Evolutionary conservation across 2,113 vertebrate genomes (phyloP), one percentile per base, ranked within the genome.

Genomic region (Dicrurus megarhynchus): DNA sequence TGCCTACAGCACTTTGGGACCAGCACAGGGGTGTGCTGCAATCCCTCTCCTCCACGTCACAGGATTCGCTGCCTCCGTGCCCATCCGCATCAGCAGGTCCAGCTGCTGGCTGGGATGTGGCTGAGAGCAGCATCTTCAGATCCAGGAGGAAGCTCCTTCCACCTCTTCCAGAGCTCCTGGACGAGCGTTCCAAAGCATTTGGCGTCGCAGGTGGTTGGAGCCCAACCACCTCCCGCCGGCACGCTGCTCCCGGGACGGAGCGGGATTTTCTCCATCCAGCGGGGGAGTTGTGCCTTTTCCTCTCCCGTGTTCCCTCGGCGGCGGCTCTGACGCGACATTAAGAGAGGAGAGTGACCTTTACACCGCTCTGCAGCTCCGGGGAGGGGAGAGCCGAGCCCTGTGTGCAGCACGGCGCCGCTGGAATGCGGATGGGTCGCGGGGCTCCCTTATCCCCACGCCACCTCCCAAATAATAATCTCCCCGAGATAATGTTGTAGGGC

Each of bases 341-440:
- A 81, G 78, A 93, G 89, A 78, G 41, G 73, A 89, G 75, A 63
- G 75, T 93, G 84, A 87, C 89, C 96, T 97, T 95, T 94, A 20
- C 75, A 84, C 1, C 0, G 7, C 37, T 22, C 60, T 89, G 7
- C 71, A 44, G 77, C 84, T 75, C 39, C 4, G 11, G 63, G 53
- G 55, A 84, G 89, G 73, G 75, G 13, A 64, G 59, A n/a, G 77
- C 79, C 11, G 61, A 77, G 68, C 57, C 47, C 49, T 3, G 5
- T 10, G 74, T 67, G 78, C 65, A 44, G 74, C 75, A 7, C 15
- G 13, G 70, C 74, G 46, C 57, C 2, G 23, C 50, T 37, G 63
- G 87, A 52, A 86, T 46, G 18, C 3, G 46, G 87, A 85, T 26
- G 9, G 79, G 69, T 63, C 15, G 0, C 3, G 6, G 35, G 73